Conservation (phyloP, 2,888 invertebrate genomes). For the Epinotia ramella region DNA sequence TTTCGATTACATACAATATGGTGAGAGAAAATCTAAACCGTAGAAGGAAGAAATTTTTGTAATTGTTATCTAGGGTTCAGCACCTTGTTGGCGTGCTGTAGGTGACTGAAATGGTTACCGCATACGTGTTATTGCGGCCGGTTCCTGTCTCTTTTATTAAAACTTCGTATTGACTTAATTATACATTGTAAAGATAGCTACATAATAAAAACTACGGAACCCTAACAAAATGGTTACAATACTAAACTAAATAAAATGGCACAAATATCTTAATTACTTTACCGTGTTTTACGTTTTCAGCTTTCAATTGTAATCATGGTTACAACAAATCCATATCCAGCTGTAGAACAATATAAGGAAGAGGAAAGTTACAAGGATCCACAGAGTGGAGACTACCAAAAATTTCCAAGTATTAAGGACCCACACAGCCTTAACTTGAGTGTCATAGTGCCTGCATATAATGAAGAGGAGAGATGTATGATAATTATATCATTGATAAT, state of each 20-base stretch:
- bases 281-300: slow-evolving; percentile 66
- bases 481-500: slow-evolving; percentile 34
- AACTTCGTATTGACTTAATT: no score
- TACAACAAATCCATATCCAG: slow-evolving; percentile 88
- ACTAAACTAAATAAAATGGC: neutral
- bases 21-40: neutral
- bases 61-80: neutral
- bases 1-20: slow-evolving; percentile 26
- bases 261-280: neutral
- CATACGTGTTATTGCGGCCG: slow-evolving; percentile 6
- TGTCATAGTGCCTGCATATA: slow-evolving; percentile 98
- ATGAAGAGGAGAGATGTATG: slow-evolving; percentile 96
- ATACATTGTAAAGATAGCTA: neutral
- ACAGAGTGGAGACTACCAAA: slow-evolving; percentile 64
- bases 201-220: no score
- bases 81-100: slow-evolving; percentile 26
- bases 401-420: slow-evolving; percentile 91
- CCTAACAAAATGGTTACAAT: no score
- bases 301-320: slow-evolving; percentile 85
- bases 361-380: slow-evolving; percentile 92
- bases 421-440: slow-evolving; percentile 90
- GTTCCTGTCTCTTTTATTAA: neutral
- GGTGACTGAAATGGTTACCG: slow-evolving; percentile 13
- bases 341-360: slow-evolving; percentile 87
- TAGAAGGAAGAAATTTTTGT: neutral